Percentiles rank a stretch among this genome's conserved stretches.
phyloP scores from a whole-genome alignment of 2,888 invertebrate genomes.

The Dryomyza anilis region DNA sequence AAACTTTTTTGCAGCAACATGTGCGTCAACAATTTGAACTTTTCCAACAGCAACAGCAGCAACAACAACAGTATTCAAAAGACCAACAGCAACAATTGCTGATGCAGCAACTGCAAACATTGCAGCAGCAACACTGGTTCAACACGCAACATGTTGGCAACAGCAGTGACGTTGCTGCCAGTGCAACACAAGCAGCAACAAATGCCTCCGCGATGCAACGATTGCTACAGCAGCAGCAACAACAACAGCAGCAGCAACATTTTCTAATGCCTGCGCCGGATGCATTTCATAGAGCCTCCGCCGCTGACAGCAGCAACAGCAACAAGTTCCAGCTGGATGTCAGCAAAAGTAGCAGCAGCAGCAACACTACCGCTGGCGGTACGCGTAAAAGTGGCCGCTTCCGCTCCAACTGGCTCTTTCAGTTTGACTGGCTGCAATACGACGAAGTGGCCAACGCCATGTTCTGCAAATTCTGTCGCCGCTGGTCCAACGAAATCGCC shows the following conservation, averaged over 20 bases:
- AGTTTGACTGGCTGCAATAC: constrained; percentile 76
- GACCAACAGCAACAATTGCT: constrained; percentile 47
- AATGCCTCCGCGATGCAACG: constrained; percentile 41
- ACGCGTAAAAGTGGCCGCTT: constrained; percentile 70
- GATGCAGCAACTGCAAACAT: constrained; percentile 50
- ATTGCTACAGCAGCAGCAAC: constrained; percentile 33
- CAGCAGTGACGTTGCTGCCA: constrained; percentile 35
- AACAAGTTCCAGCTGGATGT: constrained; percentile 44
- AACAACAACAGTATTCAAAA: constrained; percentile 32
- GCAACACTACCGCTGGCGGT: constrained; percentile 30
- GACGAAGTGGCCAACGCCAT: constrained; percentile 71
- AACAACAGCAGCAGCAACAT: constrained; percentile 2
- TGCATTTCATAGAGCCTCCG: too few relatives aligned
- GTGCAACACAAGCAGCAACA: constrained; percentile 38
- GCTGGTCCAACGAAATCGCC: constrained; percentile 73
- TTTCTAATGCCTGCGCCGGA: constrained; percentile 13
- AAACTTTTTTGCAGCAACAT: constrained; percentile 35
- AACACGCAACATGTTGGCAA: constrained; percentile 40
- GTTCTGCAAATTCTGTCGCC: constrained; percentile 76
- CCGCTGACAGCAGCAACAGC: constrained; percentile 61
- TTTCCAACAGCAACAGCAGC: constrained; percentile 35
- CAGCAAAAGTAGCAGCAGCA: background rate
- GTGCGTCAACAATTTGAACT: constrained; percentile 41
- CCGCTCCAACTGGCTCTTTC: constrained; percentile 70
- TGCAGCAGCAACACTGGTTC: constrained; percentile 45